phyloP scores from a whole-genome alignment of 2,797 vertebrate species.

The Galagoides demidoff region DNA sequence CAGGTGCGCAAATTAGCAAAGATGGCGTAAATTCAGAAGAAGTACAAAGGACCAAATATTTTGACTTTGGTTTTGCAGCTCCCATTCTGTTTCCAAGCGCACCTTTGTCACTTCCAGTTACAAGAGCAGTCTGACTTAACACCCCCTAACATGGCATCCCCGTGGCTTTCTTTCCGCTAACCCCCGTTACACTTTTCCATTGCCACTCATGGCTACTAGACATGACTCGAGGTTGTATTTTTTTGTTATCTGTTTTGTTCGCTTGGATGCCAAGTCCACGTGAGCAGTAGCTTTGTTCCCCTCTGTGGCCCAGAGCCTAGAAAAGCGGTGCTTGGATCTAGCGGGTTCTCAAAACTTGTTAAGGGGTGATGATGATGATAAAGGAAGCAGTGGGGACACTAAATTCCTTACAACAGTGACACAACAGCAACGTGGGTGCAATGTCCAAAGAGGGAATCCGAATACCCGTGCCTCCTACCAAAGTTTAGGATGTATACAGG shows the following conservation, averaged over 20 bases:
- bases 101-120: neutral
- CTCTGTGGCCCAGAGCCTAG: neutral
- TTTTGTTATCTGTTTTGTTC: slow-evolving; percentile 1
- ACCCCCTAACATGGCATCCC: neutral
- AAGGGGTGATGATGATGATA: neutral
- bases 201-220: neutral
- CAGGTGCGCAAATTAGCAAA: slow-evolving; percentile 40
- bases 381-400: neutral
- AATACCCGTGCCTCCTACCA: neutral
- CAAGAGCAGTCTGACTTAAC: neutral
- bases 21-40: slow-evolving; percentile 35
- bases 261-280: neutral
- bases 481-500: neutral
- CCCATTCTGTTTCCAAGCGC: neutral
- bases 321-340: neutral
- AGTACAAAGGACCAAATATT: slow-evolving; percentile 13
- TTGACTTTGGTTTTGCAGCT: neutral
- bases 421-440: neutral
- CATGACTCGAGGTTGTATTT: neutral
- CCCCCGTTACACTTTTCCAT: neutral
- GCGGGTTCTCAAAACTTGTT: neutral
- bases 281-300: neutral
- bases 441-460: neutral
- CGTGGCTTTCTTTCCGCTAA: neutral
- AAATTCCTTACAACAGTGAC: neutral